Conservation (phyloP, 2,113 vertebrate genomes). For the Furnarius figulus region DNA sequence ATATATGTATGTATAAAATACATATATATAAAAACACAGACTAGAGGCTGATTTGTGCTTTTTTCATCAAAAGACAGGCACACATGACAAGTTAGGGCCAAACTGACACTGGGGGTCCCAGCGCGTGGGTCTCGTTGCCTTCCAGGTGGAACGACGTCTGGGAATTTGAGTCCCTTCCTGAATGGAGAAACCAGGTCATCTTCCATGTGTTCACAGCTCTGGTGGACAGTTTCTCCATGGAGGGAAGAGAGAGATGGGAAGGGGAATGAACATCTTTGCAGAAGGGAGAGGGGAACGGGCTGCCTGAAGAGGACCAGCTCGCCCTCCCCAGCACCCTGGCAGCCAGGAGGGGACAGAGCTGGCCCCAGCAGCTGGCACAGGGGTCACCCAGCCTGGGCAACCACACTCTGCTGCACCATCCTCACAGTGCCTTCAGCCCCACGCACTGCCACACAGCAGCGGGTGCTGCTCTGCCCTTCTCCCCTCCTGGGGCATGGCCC, state of each 20-base stretch:
- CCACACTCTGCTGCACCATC: neutral
- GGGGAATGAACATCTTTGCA: fast-evolving
- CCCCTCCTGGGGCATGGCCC: fast-evolving
- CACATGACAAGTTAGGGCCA: neutral
- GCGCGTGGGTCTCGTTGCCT: neutral
- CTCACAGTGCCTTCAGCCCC: neutral
- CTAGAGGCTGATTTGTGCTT: neutral
- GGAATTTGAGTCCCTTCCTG: neutral
- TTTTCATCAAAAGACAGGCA: neutral
- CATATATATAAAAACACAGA: constrained; percentile 23
- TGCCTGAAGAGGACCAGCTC: neutral
- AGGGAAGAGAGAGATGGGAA: neutral
- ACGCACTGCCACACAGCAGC: fast-evolving
- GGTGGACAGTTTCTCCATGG: fast-evolving
- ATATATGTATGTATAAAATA: constrained; percentile 26
- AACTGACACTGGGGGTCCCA: neutral
- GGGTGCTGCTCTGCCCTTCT: neutral
- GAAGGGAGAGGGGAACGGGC: neutral
- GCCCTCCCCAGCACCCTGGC: neutral
- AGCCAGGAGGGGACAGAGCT: fast-evolving
- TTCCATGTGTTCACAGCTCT: neutral
- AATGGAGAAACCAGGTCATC: neutral
- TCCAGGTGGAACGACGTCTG: constrained; percentile 9
- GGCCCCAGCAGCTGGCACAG: neutral
- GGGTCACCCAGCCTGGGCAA: neutral